Evolutionary conservation across 2,888 invertebrate genomes (phyloP).

Genomic region (Acanthosoma haemorrhoidale): DNA sequence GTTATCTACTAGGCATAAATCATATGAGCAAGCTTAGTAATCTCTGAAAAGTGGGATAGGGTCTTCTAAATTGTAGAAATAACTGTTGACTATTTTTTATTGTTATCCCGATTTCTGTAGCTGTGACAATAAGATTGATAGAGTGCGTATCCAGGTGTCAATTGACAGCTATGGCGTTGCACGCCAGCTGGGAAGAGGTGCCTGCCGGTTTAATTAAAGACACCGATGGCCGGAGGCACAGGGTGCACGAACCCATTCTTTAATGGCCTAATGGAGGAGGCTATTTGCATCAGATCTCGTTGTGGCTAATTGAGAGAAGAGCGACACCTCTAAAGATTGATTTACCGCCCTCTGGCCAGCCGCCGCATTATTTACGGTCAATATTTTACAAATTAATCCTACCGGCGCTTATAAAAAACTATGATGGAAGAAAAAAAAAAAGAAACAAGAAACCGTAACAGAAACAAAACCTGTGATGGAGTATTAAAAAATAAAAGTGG

Average conservation of each 20-base stretch:
- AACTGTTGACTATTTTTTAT: too few relatives aligned
- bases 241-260: neutral
- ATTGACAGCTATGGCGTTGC: too few relatives aligned
- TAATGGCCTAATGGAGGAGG: neutral
- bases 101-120: too few relatives aligned
- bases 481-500: neutral
- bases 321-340: neutral
- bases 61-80: too few relatives aligned
- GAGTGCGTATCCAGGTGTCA: too few relatives aligned
- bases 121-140: too few relatives aligned
- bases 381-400: neutral
- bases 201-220: neutral
- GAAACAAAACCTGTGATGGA: neutral
- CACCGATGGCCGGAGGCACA: neutral
- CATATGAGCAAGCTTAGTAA: too few relatives aligned
- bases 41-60: too few relatives aligned
- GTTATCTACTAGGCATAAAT: too few relatives aligned
- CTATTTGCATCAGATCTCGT: slow-evolving; percentile 3
- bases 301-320: neutral
- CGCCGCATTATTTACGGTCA: neutral
- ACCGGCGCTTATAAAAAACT: neutral
- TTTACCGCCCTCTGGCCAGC: neutral
- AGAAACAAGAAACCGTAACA: neutral
- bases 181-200: too few relatives aligned
- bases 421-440: too few relatives aligned